Evolutionary conservation across 1,140 invertebrate genomes (phyloP), one percentile per base, ranked within the genome.

Genomic region (Chlorops oryzae): DNA sequence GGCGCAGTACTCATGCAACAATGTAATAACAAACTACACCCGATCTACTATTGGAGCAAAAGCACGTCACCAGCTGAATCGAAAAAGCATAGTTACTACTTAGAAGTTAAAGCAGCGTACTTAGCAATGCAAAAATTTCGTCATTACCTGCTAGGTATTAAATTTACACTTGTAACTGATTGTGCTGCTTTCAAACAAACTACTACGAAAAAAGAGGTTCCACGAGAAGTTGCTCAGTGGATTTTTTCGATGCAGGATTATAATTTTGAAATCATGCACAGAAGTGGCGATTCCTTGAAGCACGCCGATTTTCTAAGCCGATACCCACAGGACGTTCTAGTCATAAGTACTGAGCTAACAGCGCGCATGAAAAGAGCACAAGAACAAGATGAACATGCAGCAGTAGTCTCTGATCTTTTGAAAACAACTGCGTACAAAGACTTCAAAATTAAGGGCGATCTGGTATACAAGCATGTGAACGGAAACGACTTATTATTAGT

Each of bases 241-340:
- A 58, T 50, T 5, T 23, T 58, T 7, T 38, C 61, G n/a, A n/a
- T n/a, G n/a, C n/a, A n/a, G n/a, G n/a, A n/a, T n/a, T n/a, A n/a
- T n/a, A n/a, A n/a, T n/a, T n/a, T n/a, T n/a, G n/a, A n/a, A n/a
- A n/a, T n/a, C n/a, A n/a, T n/a, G n/a, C n/a, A n/a, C n/a, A n/a
- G n/a, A n/a, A n/a, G n/a, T n/a, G n/a, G n/a, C n/a, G n/a, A n/a
- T n/a, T n/a, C n/a, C n/a, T n/a, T 0, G 63, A 61, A 52, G 6
- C 66, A 72, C 47, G 71, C 72, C 1, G 73, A 73, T 58, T 64
- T 52, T 47, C 41, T 76, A 1, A 75, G 71, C 47, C 50, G 71
- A 50, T 59, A 67, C 45, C 66, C 67, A 17, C 50, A 59, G 6
- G 27, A 7, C n/a, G 52, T 59, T 22, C 10, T 37, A 5, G 20